phyloP scores from a whole-genome alignment of 64 coral and sea anemone genomes.

The Actinia equina region DNA sequence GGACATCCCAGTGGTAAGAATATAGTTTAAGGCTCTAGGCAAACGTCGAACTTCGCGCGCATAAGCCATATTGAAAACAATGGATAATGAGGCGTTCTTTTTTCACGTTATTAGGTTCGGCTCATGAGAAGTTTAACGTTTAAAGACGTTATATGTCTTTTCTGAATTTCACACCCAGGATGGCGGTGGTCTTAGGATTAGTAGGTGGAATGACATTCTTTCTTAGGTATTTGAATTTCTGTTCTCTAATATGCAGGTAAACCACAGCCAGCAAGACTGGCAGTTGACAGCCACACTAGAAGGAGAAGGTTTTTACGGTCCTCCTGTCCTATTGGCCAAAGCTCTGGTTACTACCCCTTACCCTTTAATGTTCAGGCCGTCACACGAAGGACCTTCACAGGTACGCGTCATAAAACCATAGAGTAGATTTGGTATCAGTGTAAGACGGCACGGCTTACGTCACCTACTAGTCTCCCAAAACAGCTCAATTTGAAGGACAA shows the following conservation, averaged over 20 bases:
- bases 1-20: slow-evolving; percentile 88
- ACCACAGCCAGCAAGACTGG: slow-evolving; percentile 96
- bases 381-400: slow-evolving; percentile 62
- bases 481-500: too few relatives aligned
- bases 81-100: too few relatives aligned
- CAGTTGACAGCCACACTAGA: slow-evolving; percentile 74
- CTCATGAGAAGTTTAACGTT: too few relatives aligned
- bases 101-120: too few relatives aligned
- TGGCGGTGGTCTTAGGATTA: too few relatives aligned
- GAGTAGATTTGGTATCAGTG: not conserved
- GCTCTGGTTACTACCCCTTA: slow-evolving; percentile 75
- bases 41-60: too few relatives aligned
- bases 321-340: slow-evolving; percentile 81
- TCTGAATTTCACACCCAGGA: not conserved
- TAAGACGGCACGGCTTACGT: too few relatives aligned
- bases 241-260: slow-evolving; percentile 37
- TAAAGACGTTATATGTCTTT: too few relatives aligned
- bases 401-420: slow-evolving; percentile 18
- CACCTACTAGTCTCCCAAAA: too few relatives aligned
- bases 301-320: slow-evolving; percentile 93
- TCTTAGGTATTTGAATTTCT: not conserved
- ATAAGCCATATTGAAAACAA: too few relatives aligned
- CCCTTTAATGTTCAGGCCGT: slow-evolving; percentile 95
- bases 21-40: too few relatives aligned
- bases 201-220: too few relatives aligned